Evolutionary conservation across 2,888 invertebrate species (phyloP).

Genomic region (Strigamia maritima): DNA sequence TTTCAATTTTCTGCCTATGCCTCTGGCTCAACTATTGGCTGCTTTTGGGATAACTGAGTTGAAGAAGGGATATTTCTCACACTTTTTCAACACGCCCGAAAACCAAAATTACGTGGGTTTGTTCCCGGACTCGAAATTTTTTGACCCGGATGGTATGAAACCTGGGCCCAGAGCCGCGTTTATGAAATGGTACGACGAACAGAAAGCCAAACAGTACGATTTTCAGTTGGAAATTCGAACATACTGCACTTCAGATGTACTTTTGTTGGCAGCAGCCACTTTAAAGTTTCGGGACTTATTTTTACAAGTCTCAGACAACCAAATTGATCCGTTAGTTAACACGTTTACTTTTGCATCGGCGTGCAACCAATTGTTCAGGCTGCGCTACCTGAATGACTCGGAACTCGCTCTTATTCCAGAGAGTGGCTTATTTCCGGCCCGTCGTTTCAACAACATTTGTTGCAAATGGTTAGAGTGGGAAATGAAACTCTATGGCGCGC

Average conservation of each 20-base stretch:
- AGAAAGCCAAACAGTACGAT: neutral
- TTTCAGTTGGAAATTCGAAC: neutral
- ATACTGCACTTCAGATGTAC: neutral
- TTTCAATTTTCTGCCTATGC: neutral
- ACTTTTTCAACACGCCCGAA: neutral
- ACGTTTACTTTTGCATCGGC: neutral
- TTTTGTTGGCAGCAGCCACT: neutral
- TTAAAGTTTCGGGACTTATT: neutral
- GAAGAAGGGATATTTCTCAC: neutral
- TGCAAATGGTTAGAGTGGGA: constrained; percentile 11
- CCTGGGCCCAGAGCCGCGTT: neutral
- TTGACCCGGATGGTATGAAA: neutral
- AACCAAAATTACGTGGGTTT: neutral
- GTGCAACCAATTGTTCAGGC: constrained; percentile 1
- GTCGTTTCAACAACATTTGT: neutral
- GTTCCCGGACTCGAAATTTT: neutral
- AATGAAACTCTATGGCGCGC: neutral
- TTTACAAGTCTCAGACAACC: neutral
- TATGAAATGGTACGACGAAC: neutral
- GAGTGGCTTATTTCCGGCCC: neutral
- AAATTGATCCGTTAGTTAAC: neutral
- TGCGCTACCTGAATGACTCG: neutral
- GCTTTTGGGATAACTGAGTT: neutral
- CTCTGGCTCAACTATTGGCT: neutral
- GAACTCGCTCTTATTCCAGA: neutral